Conservation (phyloP, 1,140 invertebrate genomes). For the Theocolax elegans region DNA sequence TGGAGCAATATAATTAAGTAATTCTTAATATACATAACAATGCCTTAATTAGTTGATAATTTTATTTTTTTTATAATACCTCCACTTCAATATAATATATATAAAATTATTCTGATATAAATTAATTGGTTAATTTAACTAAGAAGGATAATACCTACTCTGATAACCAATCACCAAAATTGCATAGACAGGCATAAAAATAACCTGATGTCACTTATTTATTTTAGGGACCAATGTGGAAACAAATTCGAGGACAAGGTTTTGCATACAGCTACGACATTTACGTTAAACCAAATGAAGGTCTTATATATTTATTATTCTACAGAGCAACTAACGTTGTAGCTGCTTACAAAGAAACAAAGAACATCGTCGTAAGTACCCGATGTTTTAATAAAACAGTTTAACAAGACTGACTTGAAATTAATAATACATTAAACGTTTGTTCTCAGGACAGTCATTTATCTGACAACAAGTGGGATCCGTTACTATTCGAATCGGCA, state of each 20-base stretch:
- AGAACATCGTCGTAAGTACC: slow-evolving; percentile 77
- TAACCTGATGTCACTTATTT: not conserved
- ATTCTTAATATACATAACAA: too few relatives aligned
- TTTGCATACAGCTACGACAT: slow-evolving; percentile 84
- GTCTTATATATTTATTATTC: slow-evolving; percentile 77
- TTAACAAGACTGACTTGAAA: too few relatives aligned
- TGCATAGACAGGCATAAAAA: not conserved
- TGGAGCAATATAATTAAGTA: too few relatives aligned
- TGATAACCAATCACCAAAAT: too few relatives aligned
- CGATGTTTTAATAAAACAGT: too few relatives aligned
- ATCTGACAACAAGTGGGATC: slow-evolving; percentile 74
- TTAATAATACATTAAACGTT: not conserved
- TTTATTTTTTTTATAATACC: too few relatives aligned
- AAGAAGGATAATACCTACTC: too few relatives aligned
- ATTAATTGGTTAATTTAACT: too few relatives aligned
- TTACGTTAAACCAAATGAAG: slow-evolving; percentile 73
- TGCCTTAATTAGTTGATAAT: too few relatives aligned
- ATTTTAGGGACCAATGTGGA: slow-evolving; percentile 86
- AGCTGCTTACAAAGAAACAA: slow-evolving; percentile 81
- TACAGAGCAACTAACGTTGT: slow-evolving; percentile 80
- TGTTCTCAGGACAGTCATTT: slow-evolving; percentile 75
- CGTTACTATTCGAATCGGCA: slow-evolving; percentile 81
- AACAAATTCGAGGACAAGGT: slow-evolving; percentile 83
- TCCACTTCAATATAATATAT: too few relatives aligned
- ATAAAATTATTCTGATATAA: too few relatives aligned